phyloP scores from a whole-genome alignment of 2,888 invertebrate genomes.

The Agriotes lineatus region DNA sequence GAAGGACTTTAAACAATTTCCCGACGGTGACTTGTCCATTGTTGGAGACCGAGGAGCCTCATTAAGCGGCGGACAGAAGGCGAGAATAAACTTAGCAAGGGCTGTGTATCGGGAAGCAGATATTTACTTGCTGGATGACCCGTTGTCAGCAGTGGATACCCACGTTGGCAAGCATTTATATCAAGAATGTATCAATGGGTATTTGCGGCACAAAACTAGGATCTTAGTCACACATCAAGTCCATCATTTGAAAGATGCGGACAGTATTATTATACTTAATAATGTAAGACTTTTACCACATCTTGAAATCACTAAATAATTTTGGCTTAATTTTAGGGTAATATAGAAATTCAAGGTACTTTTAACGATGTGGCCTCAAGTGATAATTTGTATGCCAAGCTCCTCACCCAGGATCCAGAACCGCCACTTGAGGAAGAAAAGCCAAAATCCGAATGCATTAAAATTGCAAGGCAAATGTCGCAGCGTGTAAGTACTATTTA shows the following conservation, averaged over 20 bases:
- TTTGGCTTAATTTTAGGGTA: slow-evolving; percentile 60
- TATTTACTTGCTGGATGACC: slow-evolving; percentile 87
- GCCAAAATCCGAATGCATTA: slow-evolving; percentile 51
- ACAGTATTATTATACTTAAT: slow-evolving; percentile 75
- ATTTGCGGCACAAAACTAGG: slow-evolving; percentile 76
- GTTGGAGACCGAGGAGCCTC: slow-evolving; percentile 87
- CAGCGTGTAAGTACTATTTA: slow-evolving; percentile 54
- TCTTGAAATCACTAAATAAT: background rate
- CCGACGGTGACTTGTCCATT: slow-evolving; percentile 78
- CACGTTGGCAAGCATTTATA: slow-evolving; percentile 84
- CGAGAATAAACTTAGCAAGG: slow-evolving; percentile 77
- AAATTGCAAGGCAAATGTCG: slow-evolving; percentile 59
- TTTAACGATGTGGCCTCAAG: slow-evolving; percentile 65
- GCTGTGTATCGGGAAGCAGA: slow-evolving; percentile 80
- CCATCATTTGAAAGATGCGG: slow-evolving; percentile 80
- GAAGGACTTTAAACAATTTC: slow-evolving; percentile 80
- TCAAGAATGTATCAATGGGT: slow-evolving; percentile 80
- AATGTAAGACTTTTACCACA: slow-evolving; percentile 66
- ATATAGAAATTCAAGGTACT: slow-evolving; percentile 66
- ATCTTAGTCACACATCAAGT: slow-evolving; percentile 89
- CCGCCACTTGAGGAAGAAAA: slow-evolving; percentile 59
- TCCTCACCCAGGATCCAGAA: slow-evolving; percentile 65
- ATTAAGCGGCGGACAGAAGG: slow-evolving; percentile 86
- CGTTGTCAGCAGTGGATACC: slow-evolving; percentile 87
- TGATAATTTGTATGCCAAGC: slow-evolving; percentile 68